Percentiles rank a stretch among this genome's conserved stretches.
phyloP scores from a whole-genome alignment of 2,797 vertebrate species.

The Malurus splendens region DNA sequence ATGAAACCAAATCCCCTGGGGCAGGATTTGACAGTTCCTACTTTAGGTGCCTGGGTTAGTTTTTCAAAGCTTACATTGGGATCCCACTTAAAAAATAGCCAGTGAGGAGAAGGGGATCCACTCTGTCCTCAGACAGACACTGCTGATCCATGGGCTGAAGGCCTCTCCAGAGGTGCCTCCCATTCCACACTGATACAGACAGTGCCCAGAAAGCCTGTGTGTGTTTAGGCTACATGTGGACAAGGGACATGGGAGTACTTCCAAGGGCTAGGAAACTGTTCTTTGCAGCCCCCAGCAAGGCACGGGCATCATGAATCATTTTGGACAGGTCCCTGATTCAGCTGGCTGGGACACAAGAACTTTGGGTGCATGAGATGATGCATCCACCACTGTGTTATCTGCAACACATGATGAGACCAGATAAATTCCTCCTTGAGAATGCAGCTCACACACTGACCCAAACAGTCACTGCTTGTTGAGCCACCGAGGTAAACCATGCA shows the following conservation, averaged over 20 bases:
- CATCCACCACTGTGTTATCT: background rate
- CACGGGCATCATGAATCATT: background rate
- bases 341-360: background rate
- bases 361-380: background rate
- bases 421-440: background rate
- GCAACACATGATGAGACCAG: fast-evolving
- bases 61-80: background rate
- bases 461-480: background rate
- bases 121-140: background rate
- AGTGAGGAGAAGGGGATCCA: background rate
- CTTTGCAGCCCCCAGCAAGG: background rate
- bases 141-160: background rate
- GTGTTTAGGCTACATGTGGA: background rate
- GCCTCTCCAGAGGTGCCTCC: background rate
- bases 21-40: background rate
- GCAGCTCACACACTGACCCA: background rate
- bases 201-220: background rate
- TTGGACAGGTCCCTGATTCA: background rate
- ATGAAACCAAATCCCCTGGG: background rate
- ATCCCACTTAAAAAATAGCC: background rate
- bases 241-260: background rate
- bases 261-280: background rate
- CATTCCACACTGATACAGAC: background rate
- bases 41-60: background rate
- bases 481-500: background rate